phyloP scores from a whole-genome alignment of 2,113 vertebrate species.

The Dasyurus viverrinus region DNA sequence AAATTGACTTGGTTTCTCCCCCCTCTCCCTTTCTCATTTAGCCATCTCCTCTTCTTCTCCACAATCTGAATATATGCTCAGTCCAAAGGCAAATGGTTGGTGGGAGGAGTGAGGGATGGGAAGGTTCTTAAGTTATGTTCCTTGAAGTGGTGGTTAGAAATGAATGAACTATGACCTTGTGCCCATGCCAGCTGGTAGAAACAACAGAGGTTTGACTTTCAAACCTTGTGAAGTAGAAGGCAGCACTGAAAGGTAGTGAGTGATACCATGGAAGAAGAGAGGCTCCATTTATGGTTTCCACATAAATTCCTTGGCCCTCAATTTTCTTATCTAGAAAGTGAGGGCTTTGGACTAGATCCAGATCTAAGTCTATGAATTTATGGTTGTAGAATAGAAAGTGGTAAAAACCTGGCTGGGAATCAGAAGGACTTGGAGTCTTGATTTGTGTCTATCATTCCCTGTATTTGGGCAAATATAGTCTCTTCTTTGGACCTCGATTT shows the following conservation, averaged over 20 bases:
- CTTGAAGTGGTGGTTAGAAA: neutral
- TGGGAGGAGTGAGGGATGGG: neutral
- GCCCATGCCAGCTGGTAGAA: neutral
- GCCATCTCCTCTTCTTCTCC: neutral
- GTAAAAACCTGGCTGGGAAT: neutral
- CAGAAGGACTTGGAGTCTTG: neutral
- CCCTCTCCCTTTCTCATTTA: too few relatives aligned
- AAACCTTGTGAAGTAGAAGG: neutral
- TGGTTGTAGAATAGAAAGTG: neutral
- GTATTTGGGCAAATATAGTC: neutral
- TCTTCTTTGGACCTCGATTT: neutral
- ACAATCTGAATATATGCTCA: neutral
- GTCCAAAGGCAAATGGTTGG: too few relatives aligned
- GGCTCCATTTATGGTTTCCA: neutral
- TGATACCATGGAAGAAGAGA: neutral
- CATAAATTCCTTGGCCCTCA: neutral
- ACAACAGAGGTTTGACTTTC: neutral
- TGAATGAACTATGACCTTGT: neutral
- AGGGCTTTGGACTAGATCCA: neutral
- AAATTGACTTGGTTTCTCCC: constrained; percentile 56
- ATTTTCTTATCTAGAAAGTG: neutral
- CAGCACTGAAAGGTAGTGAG: neutral
- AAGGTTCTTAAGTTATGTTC: neutral
- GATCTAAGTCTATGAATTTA: neutral
- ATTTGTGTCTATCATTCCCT: neutral